Conservation (phyloP, 2,888 invertebrate genomes). For the Chaetogeoica ovagalla region DNA sequence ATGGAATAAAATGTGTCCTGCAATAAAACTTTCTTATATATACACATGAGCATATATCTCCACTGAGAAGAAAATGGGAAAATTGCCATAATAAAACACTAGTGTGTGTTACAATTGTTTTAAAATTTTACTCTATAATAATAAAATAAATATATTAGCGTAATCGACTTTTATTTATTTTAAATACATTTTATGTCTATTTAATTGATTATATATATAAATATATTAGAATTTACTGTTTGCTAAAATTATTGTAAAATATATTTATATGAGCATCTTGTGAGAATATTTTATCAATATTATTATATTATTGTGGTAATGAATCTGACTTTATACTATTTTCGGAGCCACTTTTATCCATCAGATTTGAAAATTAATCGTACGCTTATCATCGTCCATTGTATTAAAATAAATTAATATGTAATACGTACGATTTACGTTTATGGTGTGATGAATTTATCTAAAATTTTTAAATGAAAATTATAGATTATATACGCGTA, state of each 20-base stretch:
- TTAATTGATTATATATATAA: no score
- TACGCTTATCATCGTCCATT: background rate
- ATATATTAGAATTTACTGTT: no score
- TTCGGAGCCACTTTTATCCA: background rate
- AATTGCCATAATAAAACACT: conserved; percentile 19
- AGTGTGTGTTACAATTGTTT: conserved; percentile 8
- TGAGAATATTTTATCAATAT: background rate
- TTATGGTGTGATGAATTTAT: conserved; percentile 3
- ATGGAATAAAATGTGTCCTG: background rate
- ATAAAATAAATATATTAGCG: no score
- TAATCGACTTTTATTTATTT: no score
- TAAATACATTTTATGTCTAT: no score
- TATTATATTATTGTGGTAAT: background rate
- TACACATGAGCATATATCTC: no score
- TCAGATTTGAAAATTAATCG: background rate
- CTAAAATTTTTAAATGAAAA: background rate
- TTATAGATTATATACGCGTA: background rate
- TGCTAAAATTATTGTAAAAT: no score
- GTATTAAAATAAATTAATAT: background rate
- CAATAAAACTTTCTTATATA: no score
- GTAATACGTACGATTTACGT: background rate
- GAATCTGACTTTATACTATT: conserved; percentile 6
- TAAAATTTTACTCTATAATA: background rate
- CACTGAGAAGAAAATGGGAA: conserved; percentile 9
- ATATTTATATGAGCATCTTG: no score